Base-by-base conservation (phyloP, 2,888 invertebrate genomes). In the Vanessa cardui region DNA sequence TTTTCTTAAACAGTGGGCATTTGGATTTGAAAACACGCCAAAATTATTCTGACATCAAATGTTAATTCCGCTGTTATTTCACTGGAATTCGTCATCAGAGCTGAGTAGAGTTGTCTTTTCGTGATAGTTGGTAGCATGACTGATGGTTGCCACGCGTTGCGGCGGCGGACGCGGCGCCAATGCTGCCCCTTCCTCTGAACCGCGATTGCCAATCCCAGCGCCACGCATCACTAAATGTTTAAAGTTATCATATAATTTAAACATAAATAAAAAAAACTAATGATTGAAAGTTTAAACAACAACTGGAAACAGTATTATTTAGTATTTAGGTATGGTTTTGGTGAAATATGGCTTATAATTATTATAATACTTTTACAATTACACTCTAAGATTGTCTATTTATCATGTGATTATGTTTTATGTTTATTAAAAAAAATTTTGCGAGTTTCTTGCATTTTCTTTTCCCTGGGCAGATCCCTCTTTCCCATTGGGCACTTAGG, bases 71-170 rank as follows among this genome's bases (percentile, higher is more conserved):
- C 50, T 47, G 46, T 45, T 47, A 15, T 58, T 82, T 94, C 94
- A 97, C 94, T 97, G 97, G 89, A 97, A 97, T 89, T 99, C 99
- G 87, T 99, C 99, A 85, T 99, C 99, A 75, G 98, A 98, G 93
- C 98, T 98, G 76, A 99, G 94, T 74, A 99, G 94, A 94, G 98
- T 98, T 49, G 98, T 98, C 93, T 98, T 98, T 94, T 99, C 99
- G 89, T 97, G 98, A 93, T 98, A 98, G 89, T 96, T 96, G 74
- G 90, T 83, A 61, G 87, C 86, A 80, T 96, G 95, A 76, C 95
- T 95, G 84, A 96, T 96, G 78, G 96, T 96, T 46, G 97, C 95
- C 66, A 96, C 96, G 54, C 96, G 94, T 79, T 96, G 95, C 45
- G 95, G 95, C 62, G 95, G 94, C 56, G 94, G 94, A 66, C 94